Percentiles rank a stretch among this genome's conserved stretches.
phyloP scores from a whole-genome alignment of 2,888 invertebrate genomes.

The Phortica magna region DNA sequence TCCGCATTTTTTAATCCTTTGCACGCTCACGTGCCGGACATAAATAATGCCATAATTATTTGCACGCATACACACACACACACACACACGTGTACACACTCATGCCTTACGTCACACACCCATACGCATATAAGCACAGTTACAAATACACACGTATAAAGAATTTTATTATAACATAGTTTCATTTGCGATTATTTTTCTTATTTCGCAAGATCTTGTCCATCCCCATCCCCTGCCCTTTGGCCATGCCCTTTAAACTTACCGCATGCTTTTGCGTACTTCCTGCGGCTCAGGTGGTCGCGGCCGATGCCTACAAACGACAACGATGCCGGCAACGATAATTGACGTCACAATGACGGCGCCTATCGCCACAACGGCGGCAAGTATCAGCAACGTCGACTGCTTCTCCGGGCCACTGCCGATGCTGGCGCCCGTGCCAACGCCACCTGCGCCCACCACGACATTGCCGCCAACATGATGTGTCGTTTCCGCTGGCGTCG shows the following conservation, averaged over 20 bases:
- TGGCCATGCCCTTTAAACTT: slow-evolving; percentile 53
- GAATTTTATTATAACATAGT: slow-evolving; percentile 65
- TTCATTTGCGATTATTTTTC: slow-evolving; percentile 37
- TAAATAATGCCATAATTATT: slow-evolving; percentile 70
- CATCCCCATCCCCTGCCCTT: background rate
- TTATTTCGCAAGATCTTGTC: slow-evolving; percentile 34
- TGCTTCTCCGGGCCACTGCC: slow-evolving; percentile 75
- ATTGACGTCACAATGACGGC: slow-evolving; percentile 78
- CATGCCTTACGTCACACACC: slow-evolving; percentile 2
- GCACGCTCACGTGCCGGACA: slow-evolving; percentile 59
- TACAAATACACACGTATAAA: slow-evolving; percentile 42
- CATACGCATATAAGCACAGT: slow-evolving; percentile 6
- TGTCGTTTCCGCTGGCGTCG: slow-evolving; percentile 78
- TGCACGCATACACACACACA: slow-evolving; percentile 48
- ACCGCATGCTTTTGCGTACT: slow-evolving; percentile 78
- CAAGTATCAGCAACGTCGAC: slow-evolving; percentile 77
- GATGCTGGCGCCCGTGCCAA: slow-evolving; percentile 68
- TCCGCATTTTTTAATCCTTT: slow-evolving; percentile 13
- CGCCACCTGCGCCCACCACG: slow-evolving; percentile 54
- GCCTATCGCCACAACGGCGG: slow-evolving; percentile 78
- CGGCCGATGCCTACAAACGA: slow-evolving; percentile 78
- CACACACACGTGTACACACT: slow-evolving; percentile 32
- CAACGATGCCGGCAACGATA: slow-evolving; percentile 78
- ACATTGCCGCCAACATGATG: slow-evolving; percentile 73
- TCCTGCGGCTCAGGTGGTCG: slow-evolving; percentile 79